These are phyloP conservation scores for Lepidotrigona ventralis DNA, from an alignment of 1,140 invertebrate genomes.

Conservation along the genomic window DNA sequence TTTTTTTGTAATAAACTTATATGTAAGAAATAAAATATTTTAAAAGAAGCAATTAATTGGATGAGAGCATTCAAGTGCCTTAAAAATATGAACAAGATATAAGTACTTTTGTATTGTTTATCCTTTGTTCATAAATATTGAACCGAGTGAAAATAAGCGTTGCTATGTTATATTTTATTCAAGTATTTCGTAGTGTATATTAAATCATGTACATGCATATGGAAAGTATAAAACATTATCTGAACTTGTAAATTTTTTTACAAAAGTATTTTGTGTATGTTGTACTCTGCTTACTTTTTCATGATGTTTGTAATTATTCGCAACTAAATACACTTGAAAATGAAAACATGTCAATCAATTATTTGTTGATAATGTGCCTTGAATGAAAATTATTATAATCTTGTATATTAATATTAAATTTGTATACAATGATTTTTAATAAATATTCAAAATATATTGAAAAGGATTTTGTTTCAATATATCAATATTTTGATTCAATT, in stretches of 20 bases:
- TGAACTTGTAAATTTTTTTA: conserved; percentile 17
- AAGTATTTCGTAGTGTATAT: not conserved
- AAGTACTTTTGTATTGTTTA: conserved; percentile 2
- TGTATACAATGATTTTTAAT: conserved; percentile 30
- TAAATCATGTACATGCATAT: not conserved
- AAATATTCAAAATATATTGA: not conserved
- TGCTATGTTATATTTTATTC: not conserved
- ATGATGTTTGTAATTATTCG: conserved; percentile 18
- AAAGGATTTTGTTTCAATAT: not conserved
- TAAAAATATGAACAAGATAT: conserved; percentile 3
- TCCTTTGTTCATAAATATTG: not conserved
- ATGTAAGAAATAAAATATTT: conserved; percentile 12
- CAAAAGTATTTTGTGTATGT: conserved; percentile 3
- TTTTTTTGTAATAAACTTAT: conserved; percentile 22
- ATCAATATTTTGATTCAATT: too few relatives aligned
- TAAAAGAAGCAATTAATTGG: not conserved
- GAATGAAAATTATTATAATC: conserved; percentile 36
- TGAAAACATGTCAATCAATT: conserved; percentile 19
- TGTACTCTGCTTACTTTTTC: not conserved
- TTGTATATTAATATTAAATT: conserved; percentile 49
- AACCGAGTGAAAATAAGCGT: not conserved
- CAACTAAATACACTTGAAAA: conserved; percentile 18
- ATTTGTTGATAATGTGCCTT: conserved; percentile 23
- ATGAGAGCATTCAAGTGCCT: conserved; percentile 44
- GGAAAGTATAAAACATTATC: not conserved